Base-by-base conservation (phyloP, 2,797 vertebrate species). In the Poliocrania exsul region DNA sequence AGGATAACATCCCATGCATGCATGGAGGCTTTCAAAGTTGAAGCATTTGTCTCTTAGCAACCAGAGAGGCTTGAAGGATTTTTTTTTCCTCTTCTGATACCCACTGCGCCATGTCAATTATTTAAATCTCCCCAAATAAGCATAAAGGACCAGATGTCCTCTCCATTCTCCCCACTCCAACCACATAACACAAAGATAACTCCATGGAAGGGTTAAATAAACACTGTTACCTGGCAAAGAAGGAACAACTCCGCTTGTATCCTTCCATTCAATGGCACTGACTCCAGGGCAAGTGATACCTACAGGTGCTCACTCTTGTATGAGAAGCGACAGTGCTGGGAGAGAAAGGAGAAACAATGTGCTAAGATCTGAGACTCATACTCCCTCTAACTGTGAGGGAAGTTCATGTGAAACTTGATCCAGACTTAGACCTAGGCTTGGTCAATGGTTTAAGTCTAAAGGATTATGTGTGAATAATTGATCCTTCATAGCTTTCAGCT, bases 11-110 rank as follows among this genome's bases (percentile, higher is more conserved):
- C 92, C 97, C 95, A 88, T 86, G 89, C 46, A 5, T 92, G 85
- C 96, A 96, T 65, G 78, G 94, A 97, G 91, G 86, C 93, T 97
- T 97, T 97, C 95, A 96, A 97, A 97, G 93, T 97, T 95, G 93
- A 97, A 97, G 92, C 90, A 71, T 88, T 92, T 1, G 78, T 98
- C 44, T 96, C 97, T 95, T 98, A 97, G 97, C 97, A 98, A 97
- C 97, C 10, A 1, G 17, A 94, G 77, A 95, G 94, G 80, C 64
- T 33, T 86, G 90, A 95, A 91, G 92, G 79, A 88, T 80, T 93
- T 86, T 82, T 60, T 73, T 93, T 79, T 46, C 9, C n/a, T 26
- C 19, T 28, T 40, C 61, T 49, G 40, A 75, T 86, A 66, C 29
- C 70, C 40, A 64, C 40, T 80, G 70, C 84, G 62, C 88, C 44